These are phyloP conservation scores for Myotis davidii DNA, from an alignment of 2,113 vertebrate species.

Conservation along the genomic window DNA sequence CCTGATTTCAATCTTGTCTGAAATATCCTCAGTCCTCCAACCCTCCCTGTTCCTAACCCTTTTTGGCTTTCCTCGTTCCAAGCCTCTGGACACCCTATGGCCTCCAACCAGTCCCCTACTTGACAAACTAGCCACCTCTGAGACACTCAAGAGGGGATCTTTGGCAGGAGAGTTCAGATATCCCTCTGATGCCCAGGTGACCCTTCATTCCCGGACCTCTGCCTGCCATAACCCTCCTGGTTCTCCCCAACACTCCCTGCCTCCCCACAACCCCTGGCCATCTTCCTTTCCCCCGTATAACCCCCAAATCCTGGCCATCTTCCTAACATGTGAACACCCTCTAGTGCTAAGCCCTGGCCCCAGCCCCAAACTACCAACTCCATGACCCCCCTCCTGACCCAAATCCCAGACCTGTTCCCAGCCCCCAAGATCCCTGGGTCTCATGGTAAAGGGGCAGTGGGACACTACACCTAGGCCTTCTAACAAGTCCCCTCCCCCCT, in stretches of 20 bases:
- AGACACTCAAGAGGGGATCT: slow-evolving; percentile 7
- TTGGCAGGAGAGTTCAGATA: slow-evolving; percentile 52
- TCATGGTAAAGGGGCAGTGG: slow-evolving; percentile 42
- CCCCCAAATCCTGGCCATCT: not conserved
- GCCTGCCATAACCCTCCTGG: not conserved
- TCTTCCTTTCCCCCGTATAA: not conserved
- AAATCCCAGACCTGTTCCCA: not conserved
- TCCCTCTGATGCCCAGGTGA: not conserved
- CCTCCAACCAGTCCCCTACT: slow-evolving; percentile 17
- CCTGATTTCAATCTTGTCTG: slow-evolving; percentile 21
- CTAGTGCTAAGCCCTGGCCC: not conserved
- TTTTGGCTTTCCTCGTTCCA: slow-evolving; percentile 27
- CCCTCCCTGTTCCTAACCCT: not conserved
- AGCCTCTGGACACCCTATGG: not conserved
- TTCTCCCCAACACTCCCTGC: not conserved
- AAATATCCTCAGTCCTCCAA: not conserved
- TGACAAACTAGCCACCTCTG: slow-evolving; percentile 25
- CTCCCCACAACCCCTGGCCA: not conserved
- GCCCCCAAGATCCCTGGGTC: slow-evolving; percentile 19
- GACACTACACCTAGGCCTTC: slow-evolving; percentile 40
- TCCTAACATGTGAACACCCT: not conserved
- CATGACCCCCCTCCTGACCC: not conserved
- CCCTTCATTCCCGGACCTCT: slow-evolving; percentile 20
- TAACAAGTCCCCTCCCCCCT: slow-evolving; percentile 57
- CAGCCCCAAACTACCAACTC: not conserved